Conservation (phyloP, 2,113 vertebrate genomes). For the rabbit (Oryctolagus cuniculus) region mOryCun1.1 NC_091435.1:138322001-138322500, state of each 20-base stretch:
- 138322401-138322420: neutral
- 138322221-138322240: slow-evolving; percentile 8
- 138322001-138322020: slow-evolving; percentile 18
- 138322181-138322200: neutral
- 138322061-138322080: neutral
- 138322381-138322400: neutral
- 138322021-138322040: slow-evolving; percentile 38
- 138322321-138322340: neutral
- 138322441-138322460: slow-evolving; percentile 1
- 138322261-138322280: slow-evolving; percentile 29
- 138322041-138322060: neutral
- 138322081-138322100: neutral
- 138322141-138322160: neutral
- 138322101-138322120: neutral
- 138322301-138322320: neutral
- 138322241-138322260: neutral
- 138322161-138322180: slow-evolving; percentile 20
- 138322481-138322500: neutral
- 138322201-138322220: slow-evolving; percentile 4
- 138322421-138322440: neutral
- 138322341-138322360: neutral
- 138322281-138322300: neutral
- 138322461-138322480: neutral
- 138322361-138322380: neutral
- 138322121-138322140: neutral